These are phyloP conservation scores for Galago senegalensis DNA, from an alignment of 2,797 vertebrate genomes.

Conservation along the genomic window DNA sequence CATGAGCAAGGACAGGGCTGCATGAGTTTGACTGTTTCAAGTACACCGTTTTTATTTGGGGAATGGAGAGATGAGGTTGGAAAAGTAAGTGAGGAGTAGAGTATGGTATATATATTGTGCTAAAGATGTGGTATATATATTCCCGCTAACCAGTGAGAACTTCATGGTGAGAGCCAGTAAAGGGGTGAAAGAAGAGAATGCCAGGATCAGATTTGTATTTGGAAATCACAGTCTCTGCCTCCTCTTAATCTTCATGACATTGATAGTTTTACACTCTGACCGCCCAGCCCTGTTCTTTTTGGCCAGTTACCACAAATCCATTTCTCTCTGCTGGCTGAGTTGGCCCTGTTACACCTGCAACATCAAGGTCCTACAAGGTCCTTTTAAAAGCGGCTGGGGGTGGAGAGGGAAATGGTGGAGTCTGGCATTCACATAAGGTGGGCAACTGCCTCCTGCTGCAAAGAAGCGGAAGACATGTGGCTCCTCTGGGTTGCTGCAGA, in stretches of 20 bases:
- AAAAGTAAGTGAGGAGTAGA: too few relatives aligned
- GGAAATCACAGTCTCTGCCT: background rate
- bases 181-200: background rate
- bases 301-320: background rate
- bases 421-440: accelerated
- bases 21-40: background rate
- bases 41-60: background rate
- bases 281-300: background rate
- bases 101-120: accelerated
- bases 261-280: accelerated
- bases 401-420: background rate
- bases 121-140: background rate
- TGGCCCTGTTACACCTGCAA: accelerated
- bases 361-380: accelerated
- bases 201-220: background rate
- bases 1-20: background rate
- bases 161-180: background rate
- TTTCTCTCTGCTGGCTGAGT: background rate
- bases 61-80: background rate
- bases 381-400: background rate
- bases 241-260: background rate
- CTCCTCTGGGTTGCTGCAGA: background rate
- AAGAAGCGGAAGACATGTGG: background rate
- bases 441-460: background rate
- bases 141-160: background rate